Conservation (phyloP, 2,888 invertebrate genomes). For the Laspeyria flexula region DNA sequence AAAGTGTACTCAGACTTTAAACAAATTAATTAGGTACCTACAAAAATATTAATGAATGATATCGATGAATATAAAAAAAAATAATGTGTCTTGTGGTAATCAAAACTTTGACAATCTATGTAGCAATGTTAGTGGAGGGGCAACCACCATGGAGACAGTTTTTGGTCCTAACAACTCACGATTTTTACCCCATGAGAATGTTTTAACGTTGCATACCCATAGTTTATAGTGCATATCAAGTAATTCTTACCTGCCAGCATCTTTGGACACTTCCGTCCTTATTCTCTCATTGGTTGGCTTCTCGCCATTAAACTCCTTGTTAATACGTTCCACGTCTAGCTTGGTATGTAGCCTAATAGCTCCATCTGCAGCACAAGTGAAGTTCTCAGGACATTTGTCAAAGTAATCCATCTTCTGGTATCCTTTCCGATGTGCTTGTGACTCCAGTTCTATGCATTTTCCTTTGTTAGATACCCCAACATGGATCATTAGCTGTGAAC, state of each 20-base stretch:
- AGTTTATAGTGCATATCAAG: not conserved
- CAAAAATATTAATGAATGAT: too few species aligned
- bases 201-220: not conserved
- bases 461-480: constrained; percentile 91
- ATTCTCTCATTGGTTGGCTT: constrained; percentile 46
- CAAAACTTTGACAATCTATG: too few species aligned
- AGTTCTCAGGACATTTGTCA: constrained; percentile 73
- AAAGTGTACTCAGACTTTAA: too few species aligned
- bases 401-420: constrained; percentile 85
- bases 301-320: constrained; percentile 75
- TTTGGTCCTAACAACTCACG: too few species aligned
- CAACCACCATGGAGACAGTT: too few species aligned
- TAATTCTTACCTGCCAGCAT: constrained; percentile 86
- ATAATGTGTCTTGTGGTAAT: too few species aligned
- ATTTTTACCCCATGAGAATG: too few species aligned
- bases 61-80: too few species aligned
- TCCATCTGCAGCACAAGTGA: constrained; percentile 65
- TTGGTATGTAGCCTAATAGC: constrained; percentile 80
- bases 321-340: constrained; percentile 80
- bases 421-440: constrained; percentile 86
- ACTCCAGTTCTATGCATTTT: constrained; percentile 88
- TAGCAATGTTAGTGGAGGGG: too few species aligned
- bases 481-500: constrained; percentile 89
- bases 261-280: constrained; percentile 76
- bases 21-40: too few species aligned